These are phyloP conservation scores for Parazoanthus atlanticus DNA, from an alignment of 92 coral and sea anemone species.

Conservation along the genomic window DNA sequence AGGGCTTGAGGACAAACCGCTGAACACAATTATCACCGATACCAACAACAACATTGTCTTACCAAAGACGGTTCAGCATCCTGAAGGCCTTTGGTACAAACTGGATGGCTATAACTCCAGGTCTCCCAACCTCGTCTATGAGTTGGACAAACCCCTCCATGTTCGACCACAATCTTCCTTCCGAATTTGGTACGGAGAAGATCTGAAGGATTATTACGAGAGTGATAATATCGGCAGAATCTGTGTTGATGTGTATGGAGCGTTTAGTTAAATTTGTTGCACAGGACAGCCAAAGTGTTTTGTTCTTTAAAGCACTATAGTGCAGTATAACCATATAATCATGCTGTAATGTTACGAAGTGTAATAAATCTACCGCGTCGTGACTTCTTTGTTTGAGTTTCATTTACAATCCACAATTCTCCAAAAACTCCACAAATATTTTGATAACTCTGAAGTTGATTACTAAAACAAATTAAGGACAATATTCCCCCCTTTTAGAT, in stretches of 20 bases:
- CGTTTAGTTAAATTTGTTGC: not conserved
- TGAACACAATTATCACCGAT: not conserved
- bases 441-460: not conserved
- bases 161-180: not conserved
- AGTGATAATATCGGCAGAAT: slow-evolving; percentile 32
- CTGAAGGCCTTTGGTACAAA: slow-evolving; percentile 35
- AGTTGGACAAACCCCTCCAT: slow-evolving; percentile 13
- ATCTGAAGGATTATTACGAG: slow-evolving; percentile 30
- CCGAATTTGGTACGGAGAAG: slow-evolving; percentile 49
- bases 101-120: slow-evolving; percentile 21
- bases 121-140: no score
- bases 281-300: not conserved
- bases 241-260: slow-evolving; percentile 45
- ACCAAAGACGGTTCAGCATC: slow-evolving; percentile 6
- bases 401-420: not conserved
- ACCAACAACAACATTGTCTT: slow-evolving; percentile 1
- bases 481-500: no score
- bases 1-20: not conserved
- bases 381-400: not conserved
- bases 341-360: not conserved
- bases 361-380: not conserved
- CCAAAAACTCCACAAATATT: no score
- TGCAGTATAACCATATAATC: not conserved
- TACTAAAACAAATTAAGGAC: no score
- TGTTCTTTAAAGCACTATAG: not conserved